Evolutionary conservation across 1,140 invertebrate species (phyloP).

Genomic region (Leguminivora glycinivorella): DNA sequence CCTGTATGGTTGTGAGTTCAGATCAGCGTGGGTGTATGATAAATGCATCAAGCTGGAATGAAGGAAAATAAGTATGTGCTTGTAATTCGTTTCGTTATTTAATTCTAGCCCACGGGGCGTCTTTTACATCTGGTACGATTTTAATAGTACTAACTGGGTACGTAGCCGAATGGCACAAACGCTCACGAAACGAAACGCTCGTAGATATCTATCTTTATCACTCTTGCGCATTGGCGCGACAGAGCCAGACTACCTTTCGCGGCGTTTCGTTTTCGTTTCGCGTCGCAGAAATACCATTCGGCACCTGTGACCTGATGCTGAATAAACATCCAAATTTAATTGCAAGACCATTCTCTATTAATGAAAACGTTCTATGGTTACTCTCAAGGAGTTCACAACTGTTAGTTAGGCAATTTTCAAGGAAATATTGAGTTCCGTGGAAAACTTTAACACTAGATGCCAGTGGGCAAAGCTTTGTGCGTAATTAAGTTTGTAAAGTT

Average conservation of each 20-base stretch:
- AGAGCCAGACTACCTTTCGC: no score
- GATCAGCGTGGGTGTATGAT: slow-evolving; percentile 6
- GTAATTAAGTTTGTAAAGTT: slow-evolving; percentile 12
- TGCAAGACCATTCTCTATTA: background rate
- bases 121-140: background rate
- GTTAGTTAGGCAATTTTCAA: background rate
- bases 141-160: background rate
- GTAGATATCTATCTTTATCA: no score
- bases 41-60: slow-evolving; percentile 2
- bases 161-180: no score
- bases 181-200: no score
- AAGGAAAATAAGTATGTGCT: slow-evolving; percentile 2
- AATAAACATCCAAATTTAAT: background rate
- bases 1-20: background rate
- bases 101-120: background rate
- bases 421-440: background rate
- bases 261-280: no score
- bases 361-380: no score
- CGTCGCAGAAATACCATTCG: no score
- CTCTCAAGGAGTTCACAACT: background rate
- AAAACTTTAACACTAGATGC: slow-evolving; percentile 1
- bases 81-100: slow-evolving; percentile 4
- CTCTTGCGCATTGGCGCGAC: no score
- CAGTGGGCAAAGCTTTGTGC: background rate
- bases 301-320: no score